phyloP scores from a whole-genome alignment of 2,888 invertebrate species.

The Heliothis peltigera region DNA sequence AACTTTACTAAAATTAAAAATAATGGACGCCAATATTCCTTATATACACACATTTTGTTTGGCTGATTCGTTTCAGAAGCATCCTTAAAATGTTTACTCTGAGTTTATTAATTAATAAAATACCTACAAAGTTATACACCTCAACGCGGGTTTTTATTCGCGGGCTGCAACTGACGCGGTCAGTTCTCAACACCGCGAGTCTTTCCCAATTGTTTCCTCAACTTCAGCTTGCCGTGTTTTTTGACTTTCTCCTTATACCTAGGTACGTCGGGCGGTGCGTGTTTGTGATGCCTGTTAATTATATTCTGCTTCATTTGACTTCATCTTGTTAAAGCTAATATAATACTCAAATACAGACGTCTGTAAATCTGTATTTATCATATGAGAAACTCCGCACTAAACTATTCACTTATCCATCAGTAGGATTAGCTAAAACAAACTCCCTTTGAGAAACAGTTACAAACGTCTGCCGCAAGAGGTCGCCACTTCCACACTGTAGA shows the following conservation, averaged over 20 bases:
- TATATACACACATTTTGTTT: no score
- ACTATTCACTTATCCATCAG: constrained; percentile 6
- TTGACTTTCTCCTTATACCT: constrained; percentile 16
- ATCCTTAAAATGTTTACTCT: not conserved
- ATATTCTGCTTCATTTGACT: constrained; percentile 21
- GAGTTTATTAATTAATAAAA: not conserved
- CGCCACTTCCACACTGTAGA: constrained; percentile 51
- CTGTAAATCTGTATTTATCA: not conserved
- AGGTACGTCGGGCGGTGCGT: not conserved
- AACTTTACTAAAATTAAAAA: no score
- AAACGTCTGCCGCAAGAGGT: constrained; percentile 64
- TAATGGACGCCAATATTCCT: no score
- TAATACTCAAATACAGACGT: not conserved
- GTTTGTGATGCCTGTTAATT: constrained; percentile 41
- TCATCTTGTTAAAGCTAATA: not conserved
- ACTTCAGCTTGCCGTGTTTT: constrained; percentile 34
- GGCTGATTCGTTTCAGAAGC: not conserved
- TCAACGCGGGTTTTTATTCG: not conserved
- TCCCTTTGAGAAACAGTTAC: constrained; percentile 72
- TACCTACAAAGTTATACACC: not conserved
- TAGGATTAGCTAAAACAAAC: constrained; percentile 50
- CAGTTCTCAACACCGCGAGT: constrained; percentile 13
- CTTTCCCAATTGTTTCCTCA: constrained; percentile 27
- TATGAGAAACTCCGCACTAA: not conserved
- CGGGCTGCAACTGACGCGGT: constrained; percentile 18